Percentiles rank a stretch among this genome's conserved stretches.
These are phyloP conservation scores for Melinaea marsaeus DNA, from an alignment of 2,888 invertebrate genomes.

Conservation along the genomic window DNA sequence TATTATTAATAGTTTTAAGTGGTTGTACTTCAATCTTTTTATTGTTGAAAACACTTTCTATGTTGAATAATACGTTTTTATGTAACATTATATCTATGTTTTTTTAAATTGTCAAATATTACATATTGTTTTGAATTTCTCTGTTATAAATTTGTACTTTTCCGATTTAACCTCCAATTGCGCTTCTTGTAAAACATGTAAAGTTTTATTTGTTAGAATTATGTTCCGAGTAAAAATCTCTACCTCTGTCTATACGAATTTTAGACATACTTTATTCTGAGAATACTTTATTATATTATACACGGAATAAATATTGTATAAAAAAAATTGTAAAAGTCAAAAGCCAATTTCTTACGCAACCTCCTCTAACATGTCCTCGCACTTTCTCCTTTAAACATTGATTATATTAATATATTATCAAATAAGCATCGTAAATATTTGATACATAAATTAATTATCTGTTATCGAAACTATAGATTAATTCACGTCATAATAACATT, in stretches of 20 bases:
- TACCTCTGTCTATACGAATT: slow-evolving; percentile 1
- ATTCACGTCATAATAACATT: slow-evolving; percentile 38
- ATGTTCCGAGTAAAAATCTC: too few relatives aligned
- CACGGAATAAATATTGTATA: too few relatives aligned
- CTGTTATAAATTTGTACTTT: slow-evolving; percentile 18
- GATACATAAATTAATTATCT: slow-evolving; percentile 26
- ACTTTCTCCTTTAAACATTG: slow-evolving; percentile 55
- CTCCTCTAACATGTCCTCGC: slow-evolving; percentile 50
- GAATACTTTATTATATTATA: too few relatives aligned
- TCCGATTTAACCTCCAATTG: background rate
- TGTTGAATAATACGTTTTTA: too few relatives aligned
- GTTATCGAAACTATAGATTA: slow-evolving; percentile 27
- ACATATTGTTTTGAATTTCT: slow-evolving; percentile 6
- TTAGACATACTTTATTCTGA: too few relatives aligned
- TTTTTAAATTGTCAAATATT: too few relatives aligned
- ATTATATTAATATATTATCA: slow-evolving; percentile 6
- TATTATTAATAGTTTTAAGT: too few relatives aligned
- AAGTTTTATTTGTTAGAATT: background rate
- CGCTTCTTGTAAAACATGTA: slow-evolving; percentile 7
- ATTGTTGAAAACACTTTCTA: too few relatives aligned
- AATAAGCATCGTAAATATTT: slow-evolving; percentile 12
- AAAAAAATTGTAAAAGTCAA: slow-evolving; percentile 49
- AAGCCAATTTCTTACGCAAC: slow-evolving; percentile 56
- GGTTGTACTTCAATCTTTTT: too few relatives aligned
- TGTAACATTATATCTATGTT: too few relatives aligned